phyloP scores from a whole-genome alignment of 64 coral and sea anemone genomes.

The Montipora sp. region DNA sequence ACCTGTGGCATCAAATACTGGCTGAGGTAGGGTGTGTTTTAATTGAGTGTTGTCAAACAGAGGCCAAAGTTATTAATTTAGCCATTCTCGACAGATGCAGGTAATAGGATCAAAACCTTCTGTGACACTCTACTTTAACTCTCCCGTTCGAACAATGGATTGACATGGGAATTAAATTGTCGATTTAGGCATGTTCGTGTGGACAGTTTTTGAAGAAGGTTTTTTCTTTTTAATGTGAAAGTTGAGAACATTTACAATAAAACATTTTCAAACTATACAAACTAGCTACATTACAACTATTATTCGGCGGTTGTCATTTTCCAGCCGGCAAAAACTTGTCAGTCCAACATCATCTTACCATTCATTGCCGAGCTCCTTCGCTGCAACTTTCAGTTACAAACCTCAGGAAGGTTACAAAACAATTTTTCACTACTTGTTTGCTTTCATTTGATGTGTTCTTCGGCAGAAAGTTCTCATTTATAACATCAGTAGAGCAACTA shows the following conservation, averaged over 20 bases:
- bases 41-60: too few species aligned
- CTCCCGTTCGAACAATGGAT: too few species aligned
- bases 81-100: too few species aligned
- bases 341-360: too few species aligned
- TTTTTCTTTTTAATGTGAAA: neutral
- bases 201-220: neutral
- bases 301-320: neutral
- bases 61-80: too few species aligned
- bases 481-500: conserved; percentile 44
- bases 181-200: neutral
- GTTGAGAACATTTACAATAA: neutral
- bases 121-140: too few species aligned
- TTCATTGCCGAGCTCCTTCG: neutral
- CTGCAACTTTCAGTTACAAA: neutral
- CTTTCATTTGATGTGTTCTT: neutral
- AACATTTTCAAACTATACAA: neutral
- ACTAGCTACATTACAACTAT: neutral
- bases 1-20: too few species aligned
- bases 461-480: neutral
- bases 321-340: too few species aligned
- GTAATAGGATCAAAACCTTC: too few species aligned
- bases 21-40: too few species aligned
- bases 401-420: neutral
- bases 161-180: too few species aligned
- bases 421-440: neutral